phyloP scores from a whole-genome alignment of 1,140 invertebrate genomes.

The Brachystomella parvula region DNA sequence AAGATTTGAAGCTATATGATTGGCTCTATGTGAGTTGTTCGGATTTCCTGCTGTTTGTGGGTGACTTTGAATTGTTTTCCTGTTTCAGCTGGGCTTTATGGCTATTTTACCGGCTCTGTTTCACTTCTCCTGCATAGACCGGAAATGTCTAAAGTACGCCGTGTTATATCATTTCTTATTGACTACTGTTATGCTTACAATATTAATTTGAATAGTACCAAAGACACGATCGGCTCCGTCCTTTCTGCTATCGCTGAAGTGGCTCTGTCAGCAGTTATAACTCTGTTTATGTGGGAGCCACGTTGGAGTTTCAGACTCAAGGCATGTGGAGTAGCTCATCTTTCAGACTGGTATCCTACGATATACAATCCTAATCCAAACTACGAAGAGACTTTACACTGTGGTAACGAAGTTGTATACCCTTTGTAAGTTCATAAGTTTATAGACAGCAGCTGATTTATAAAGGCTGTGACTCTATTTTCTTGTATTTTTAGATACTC shows the following conservation, averaged over 20 bases:
- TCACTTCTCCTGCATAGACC: constrained; percentile 87
- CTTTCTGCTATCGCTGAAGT: constrained; percentile 74
- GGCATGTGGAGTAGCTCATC: constrained; percentile 64
- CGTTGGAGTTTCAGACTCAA: constrained; percentile 61
- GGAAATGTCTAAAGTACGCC: constrained; percentile 59
- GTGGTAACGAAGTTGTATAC: constrained; percentile 94
- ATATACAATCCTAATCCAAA: constrained; percentile 88
- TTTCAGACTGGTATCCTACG: constrained; percentile 94
- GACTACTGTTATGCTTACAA: too few species aligned
- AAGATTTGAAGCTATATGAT: constrained; percentile 74
- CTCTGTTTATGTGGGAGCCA: constrained; percentile 68
- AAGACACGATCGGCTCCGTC: constrained; percentile 61
- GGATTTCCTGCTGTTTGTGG: neutral
- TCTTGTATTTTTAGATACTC: constrained; percentile 66
- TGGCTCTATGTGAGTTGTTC: constrained; percentile 61
- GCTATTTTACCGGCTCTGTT: constrained; percentile 70
- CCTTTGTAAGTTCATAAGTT: constrained; percentile 66
- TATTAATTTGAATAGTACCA: constrained; percentile 48
- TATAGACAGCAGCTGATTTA: neutral
- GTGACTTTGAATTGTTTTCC: neutral
- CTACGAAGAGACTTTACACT: constrained; percentile 79
- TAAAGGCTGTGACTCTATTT: constrained; percentile 14
- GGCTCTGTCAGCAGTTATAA: constrained; percentile 58
- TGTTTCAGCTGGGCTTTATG: constrained; percentile 69
- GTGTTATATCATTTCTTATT: neutral